phyloP scores from a whole-genome alignment of 92 coral and sea anemone species.

The Paragorgia papillata region DNA sequence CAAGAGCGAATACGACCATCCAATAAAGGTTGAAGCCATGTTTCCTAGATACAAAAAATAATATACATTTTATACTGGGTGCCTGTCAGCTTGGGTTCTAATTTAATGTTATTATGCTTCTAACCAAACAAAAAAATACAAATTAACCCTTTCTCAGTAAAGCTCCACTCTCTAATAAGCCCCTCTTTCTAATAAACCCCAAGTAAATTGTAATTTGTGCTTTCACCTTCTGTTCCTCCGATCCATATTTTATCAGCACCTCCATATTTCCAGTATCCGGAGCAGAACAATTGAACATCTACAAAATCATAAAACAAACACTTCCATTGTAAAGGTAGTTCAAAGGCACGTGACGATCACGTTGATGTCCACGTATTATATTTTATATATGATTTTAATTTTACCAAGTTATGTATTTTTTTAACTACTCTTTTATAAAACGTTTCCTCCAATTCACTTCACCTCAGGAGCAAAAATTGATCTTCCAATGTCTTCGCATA shows the following conservation, averaged over 20 bases:
- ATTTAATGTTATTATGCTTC: too few species aligned
- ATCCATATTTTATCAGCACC: slow-evolving; percentile 88
- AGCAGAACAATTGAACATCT: slow-evolving; percentile 97
- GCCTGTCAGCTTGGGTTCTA: too few species aligned
- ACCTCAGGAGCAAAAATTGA: slow-evolving; percentile 89
- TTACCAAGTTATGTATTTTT: background rate
- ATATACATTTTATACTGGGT: too few species aligned
- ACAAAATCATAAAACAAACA: background rate
- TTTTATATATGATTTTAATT: background rate
- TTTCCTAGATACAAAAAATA: slow-evolving; percentile 53
- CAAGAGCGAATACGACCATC: slow-evolving; percentile 92
- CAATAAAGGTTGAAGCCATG: slow-evolving; percentile 86
- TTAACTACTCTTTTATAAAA: too few species aligned
- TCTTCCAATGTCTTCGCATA: slow-evolving; percentile 93
- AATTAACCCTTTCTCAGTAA: too few species aligned
- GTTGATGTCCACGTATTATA: background rate
- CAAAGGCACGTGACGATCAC: background rate
- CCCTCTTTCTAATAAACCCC: too few species aligned
- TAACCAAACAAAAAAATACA: too few species aligned
- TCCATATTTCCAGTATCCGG: slow-evolving; percentile 99
- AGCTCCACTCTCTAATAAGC: too few species aligned
- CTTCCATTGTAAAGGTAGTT: background rate
- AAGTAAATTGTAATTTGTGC: too few species aligned
- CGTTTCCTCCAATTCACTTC: background rate
- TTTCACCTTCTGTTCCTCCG: slow-evolving; percentile 84